Conservation (phyloP, 2,113 vertebrate genomes). For the Eonycteris spelaea region DNA sequence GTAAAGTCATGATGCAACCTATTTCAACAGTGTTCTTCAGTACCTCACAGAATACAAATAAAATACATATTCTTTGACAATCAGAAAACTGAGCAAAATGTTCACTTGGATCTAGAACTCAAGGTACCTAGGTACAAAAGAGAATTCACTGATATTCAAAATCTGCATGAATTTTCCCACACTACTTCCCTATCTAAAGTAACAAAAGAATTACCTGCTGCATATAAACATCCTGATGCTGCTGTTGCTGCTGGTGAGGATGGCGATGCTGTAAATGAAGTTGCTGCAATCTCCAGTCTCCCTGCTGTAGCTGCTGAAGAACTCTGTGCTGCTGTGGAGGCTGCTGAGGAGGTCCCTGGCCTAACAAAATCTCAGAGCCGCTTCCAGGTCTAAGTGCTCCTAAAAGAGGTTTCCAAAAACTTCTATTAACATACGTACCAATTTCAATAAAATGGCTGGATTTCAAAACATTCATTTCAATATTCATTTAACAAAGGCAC, state of each 20-base stretch:
- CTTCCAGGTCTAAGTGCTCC: constrained; percentile 81
- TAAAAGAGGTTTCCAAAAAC: constrained; percentile 40
- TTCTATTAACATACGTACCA: not conserved
- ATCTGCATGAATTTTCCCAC: not conserved
- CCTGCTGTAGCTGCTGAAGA: constrained; percentile 96
- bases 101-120: not conserved
- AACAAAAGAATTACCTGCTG: constrained; percentile 83
- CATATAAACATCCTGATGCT: constrained; percentile 80
- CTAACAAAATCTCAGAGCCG: constrained; percentile 75
- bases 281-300: constrained; percentile 95
- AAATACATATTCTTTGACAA: not conserved
- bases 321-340: constrained; percentile 89
- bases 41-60: not conserved
- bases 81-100: not conserved
- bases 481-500: not conserved
- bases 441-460: not conserved
- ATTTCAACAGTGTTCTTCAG: not conserved
- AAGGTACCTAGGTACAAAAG: not conserved
- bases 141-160: not conserved
- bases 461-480: not conserved
- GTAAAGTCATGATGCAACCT: not conserved
- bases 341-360: constrained; percentile 84
- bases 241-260: constrained; percentile 79
- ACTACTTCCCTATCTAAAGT: not conserved
- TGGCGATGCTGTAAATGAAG: constrained; percentile 79